These are phyloP conservation scores for Liopterus haemorrhoidalis DNA, from an alignment of 2,888 invertebrate species.

Conservation along the genomic window DNA sequence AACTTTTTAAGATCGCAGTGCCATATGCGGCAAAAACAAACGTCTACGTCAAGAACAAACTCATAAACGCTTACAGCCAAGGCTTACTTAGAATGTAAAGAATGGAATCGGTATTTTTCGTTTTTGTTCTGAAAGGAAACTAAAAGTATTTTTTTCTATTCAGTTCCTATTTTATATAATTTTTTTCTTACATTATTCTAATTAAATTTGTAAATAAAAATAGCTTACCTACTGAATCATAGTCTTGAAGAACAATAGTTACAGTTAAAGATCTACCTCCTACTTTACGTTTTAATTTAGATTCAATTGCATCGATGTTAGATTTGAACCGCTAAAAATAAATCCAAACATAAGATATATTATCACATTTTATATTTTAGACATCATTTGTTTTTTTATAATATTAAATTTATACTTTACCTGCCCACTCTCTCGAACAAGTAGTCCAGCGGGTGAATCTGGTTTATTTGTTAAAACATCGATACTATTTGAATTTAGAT, in stretches of 20 bases:
- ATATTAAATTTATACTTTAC: conserved; percentile 29
- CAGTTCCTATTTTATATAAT: conserved; percentile 12
- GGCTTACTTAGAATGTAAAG: too few species aligned
- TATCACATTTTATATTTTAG: neutral
- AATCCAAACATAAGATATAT: conserved; percentile 2
- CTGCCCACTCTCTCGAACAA: conserved; percentile 36
- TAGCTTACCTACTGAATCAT: conserved; percentile 26
- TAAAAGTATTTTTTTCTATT: too few species aligned
- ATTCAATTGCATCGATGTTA: conserved; percentile 39
- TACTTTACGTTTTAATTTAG: conserved; percentile 36
- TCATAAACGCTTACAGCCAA: too few species aligned
- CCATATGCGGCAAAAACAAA: too few species aligned
- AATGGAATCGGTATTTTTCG: too few species aligned
- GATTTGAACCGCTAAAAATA: conserved; percentile 38
- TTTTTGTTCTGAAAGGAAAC: too few species aligned
- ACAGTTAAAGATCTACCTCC: conserved; percentile 46
- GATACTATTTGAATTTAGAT: conserved; percentile 50
- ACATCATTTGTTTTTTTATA: neutral
- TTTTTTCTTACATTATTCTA: neutral
- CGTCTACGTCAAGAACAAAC: too few species aligned
- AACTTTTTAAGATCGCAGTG: neutral
- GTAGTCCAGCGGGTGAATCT: conserved; percentile 34
- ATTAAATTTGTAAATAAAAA: neutral
- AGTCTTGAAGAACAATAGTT: conserved; percentile 40
- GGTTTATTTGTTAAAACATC: conserved; percentile 44